Evolutionary conservation across 2,888 invertebrate genomes (phyloP).

Genomic region (Zaprionus obscuricornis): DNA sequence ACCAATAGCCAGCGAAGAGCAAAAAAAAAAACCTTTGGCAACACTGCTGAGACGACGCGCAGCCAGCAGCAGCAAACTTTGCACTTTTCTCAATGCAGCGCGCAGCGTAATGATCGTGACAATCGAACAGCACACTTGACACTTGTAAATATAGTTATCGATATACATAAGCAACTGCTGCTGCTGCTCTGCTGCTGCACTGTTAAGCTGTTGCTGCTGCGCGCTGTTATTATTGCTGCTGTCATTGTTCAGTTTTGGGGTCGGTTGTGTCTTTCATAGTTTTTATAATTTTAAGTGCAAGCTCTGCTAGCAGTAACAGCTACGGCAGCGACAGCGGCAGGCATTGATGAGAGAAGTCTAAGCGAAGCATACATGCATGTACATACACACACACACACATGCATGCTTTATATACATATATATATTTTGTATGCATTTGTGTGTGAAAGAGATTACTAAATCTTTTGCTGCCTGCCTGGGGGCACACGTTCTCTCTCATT

Average conservation of each 20-base stretch:
- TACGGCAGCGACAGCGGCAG: no score
- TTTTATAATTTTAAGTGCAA: constrained; percentile 26
- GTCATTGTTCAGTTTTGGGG: no score
- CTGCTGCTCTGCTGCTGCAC: no score
- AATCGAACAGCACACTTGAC: constrained; percentile 26
- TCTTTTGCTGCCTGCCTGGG: constrained; percentile 33
- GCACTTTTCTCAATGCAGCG: not conserved
- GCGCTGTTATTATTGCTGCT: no score
- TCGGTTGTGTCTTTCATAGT: no score
- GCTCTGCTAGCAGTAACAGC: constrained; percentile 22
- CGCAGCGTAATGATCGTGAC: constrained; percentile 21
- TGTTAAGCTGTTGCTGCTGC: no score
- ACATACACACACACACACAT: not conserved
- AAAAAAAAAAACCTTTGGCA: constrained; percentile 21
- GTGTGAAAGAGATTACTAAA: constrained; percentile 26
- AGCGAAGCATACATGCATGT: constrained; percentile 2
- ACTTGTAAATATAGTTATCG: constrained; percentile 32
- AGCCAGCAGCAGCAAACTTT: constrained; percentile 16
- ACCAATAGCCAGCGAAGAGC: constrained; percentile 11
- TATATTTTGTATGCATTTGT: no score
- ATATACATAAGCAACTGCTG: no score
- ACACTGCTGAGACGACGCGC: no score
- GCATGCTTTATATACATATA: no score
- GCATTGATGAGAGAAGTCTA: constrained; percentile 26
- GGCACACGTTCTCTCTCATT: constrained; percentile 7